A percentile compares a stretch with the other conserved stretches of the same genome.
These are phyloP conservation scores for Zophobas atratus DNA, from an alignment of 1,140 invertebrate species.

Conservation along the genomic window DNA sequence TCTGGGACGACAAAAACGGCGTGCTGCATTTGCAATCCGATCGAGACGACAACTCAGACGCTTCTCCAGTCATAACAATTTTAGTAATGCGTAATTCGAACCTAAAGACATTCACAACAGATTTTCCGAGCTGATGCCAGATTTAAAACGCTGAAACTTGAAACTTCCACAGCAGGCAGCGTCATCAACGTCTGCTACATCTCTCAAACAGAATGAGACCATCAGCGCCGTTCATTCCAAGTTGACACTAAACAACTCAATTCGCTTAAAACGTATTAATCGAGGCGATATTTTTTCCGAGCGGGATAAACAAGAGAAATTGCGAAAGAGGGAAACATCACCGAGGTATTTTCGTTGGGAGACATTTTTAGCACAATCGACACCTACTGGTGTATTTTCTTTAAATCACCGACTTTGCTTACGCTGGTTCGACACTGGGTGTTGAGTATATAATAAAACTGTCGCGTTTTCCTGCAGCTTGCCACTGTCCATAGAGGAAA, in stretches of 20 bases:
- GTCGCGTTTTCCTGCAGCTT: too few species aligned
- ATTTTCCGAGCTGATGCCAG: conserved; percentile 24
- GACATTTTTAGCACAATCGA: too few species aligned
- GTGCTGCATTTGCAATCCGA: conserved; percentile 22
- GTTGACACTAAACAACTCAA: background rate
- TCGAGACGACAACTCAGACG: conserved; percentile 27
- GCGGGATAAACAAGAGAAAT: background rate
- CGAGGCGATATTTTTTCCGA: background rate
- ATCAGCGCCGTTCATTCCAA: background rate
- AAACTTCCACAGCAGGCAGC: conserved; percentile 3
- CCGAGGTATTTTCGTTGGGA: too few species aligned
- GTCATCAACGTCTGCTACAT: conserved; percentile 8
- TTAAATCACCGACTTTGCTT: too few species aligned
- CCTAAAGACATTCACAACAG: conserved; percentile 16
- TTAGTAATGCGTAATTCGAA: conserved; percentile 35
- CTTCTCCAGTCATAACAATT: conserved; percentile 28
- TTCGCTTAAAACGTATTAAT: conserved; percentile 8
- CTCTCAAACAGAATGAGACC: background rate
- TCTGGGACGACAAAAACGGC: too few species aligned
- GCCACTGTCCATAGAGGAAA: too few species aligned
- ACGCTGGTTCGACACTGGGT: too few species aligned
- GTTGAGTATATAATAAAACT: too few species aligned
- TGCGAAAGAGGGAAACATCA: too few species aligned
- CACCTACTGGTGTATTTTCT: too few species aligned
- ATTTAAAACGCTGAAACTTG: conserved; percentile 34